A percentile compares a stretch with the other conserved stretches of the same genome.
phyloP scores from a whole-genome alignment of 2,113 vertebrate species.

The Gulo gulo region DNA sequence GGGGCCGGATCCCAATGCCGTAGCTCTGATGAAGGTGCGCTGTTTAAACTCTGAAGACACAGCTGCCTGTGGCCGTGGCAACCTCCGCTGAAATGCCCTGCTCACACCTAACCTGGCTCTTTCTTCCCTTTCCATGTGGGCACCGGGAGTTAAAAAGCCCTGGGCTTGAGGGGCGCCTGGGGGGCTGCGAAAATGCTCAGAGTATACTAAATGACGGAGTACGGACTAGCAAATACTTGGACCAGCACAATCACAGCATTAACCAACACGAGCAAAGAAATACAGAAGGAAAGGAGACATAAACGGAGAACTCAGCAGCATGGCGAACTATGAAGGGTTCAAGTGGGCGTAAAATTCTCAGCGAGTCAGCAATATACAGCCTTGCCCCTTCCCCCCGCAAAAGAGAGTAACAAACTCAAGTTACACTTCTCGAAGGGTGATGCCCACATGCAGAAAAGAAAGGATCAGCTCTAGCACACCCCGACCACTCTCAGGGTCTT shows the following conservation, averaged over 20 bases:
- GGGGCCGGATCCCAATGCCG: background rate
- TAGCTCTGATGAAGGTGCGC: background rate
- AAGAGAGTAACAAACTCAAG: background rate
- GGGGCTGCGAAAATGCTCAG: background rate
- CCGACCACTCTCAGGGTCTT: background rate
- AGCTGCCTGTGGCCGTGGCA: background rate
- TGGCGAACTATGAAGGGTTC: background rate
- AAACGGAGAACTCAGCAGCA: background rate
- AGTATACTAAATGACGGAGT: background rate
- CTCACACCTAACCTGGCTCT: background rate
- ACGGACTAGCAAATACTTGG: background rate
- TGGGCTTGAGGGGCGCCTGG: background rate
- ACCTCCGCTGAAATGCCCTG: background rate
- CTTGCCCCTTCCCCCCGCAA: rapidly evolving
- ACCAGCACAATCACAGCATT: background rate
- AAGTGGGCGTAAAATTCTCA: background rate
- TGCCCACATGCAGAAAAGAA: background rate
- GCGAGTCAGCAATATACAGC: background rate
- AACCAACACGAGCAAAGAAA: background rate
- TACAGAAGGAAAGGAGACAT: background rate
- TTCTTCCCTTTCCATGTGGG: background rate
- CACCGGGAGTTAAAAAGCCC: background rate
- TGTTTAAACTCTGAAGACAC: background rate
- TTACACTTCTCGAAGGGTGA: background rate
- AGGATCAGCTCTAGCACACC: background rate